Percentiles rank a stretch among this genome's conserved stretches.
These are phyloP conservation scores for Pristionchus japonicus DNA, from an alignment of 2,888 invertebrate species.

Conservation along the genomic window DNA sequence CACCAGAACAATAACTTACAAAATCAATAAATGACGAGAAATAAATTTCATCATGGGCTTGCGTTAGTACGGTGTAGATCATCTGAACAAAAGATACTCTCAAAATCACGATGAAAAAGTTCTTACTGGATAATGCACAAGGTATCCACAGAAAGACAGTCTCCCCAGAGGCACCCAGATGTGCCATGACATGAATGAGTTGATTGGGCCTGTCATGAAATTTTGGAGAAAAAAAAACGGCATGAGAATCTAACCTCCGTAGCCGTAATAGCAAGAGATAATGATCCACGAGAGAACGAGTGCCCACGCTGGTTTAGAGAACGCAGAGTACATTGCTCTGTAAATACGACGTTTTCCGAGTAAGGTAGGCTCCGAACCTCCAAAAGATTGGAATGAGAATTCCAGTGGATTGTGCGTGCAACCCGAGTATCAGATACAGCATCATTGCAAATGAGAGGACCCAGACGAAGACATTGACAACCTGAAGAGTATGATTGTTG, in stretches of 20 bases:
- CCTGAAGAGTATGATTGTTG: neutral
- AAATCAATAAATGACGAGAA: neutral
- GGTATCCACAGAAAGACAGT: conserved; percentile 53
- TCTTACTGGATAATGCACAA: conserved; percentile 49
- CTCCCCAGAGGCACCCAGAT: conserved; percentile 57
- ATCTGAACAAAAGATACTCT: neutral
- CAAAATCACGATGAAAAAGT: rapidly evolving
- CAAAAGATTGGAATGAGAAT: neutral
- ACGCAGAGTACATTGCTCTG: conserved; percentile 52
- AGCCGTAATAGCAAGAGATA: conserved; percentile 56
- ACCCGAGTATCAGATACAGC: conserved; percentile 29
- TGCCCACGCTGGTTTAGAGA: conserved; percentile 52
- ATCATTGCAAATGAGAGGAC: conserved; percentile 31
- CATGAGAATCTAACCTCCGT: conserved; percentile 47
- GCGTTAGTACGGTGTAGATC: neutral
- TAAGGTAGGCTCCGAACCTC: neutral
- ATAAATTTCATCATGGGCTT: neutral
- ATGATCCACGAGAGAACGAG: conserved; percentile 54
- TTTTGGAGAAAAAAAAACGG: too few relatives aligned
- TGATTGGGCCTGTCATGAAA: conserved; percentile 49
- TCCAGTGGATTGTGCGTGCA: conserved; percentile 13
- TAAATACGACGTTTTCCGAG: neutral
- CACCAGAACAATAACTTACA: neutral
- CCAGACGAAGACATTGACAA: conserved; percentile 44
- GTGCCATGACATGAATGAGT: conserved; percentile 56